A percentile compares a stretch with the other conserved stretches of the same genome.
phyloP scores from a whole-genome alignment of 2,113 vertebrate genomes.

The Seriola dumerili region DNA sequence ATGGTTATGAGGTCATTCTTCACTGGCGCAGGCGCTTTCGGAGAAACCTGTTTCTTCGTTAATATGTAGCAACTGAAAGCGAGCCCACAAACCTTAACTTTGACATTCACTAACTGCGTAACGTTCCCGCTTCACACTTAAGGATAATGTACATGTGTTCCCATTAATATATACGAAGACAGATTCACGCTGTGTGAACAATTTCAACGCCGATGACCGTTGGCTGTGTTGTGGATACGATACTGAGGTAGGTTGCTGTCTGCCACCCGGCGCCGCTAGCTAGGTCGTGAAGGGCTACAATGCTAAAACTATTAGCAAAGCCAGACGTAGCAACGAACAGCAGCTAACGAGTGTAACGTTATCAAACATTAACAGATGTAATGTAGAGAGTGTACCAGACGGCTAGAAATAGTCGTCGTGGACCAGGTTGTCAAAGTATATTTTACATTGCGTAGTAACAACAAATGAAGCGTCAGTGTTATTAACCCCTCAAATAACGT shows the following conservation, averaged over 20 bases:
- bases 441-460: background rate
- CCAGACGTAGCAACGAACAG: background rate
- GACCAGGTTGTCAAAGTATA: background rate
- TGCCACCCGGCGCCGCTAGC: slow-evolving; percentile 36
- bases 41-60: slow-evolving; percentile 61
- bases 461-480: background rate
- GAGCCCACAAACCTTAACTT: slow-evolving; percentile 16
- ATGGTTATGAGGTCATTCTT: slow-evolving; percentile 67
- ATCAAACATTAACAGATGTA: background rate
- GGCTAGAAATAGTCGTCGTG: background rate
- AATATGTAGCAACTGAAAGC: slow-evolving; percentile 63
- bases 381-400: too few species aligned
- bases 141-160: background rate
- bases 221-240: slow-evolving; percentile 50
- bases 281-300: background rate
- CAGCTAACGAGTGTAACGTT: background rate
- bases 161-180: background rate
- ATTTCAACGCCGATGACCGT: slow-evolving; percentile 30
- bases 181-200: slow-evolving; percentile 1
- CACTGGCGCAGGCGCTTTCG: slow-evolving; percentile 72
- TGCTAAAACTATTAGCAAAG: slow-evolving; percentile 59
- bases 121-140: background rate
- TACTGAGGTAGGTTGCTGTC: slow-evolving; percentile 68
- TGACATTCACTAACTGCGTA: background rate
- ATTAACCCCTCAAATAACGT: slow-evolving; percentile 1